Conservation (phyloP, 2,113 vertebrate species). For the Antennarius striatus region DNA sequence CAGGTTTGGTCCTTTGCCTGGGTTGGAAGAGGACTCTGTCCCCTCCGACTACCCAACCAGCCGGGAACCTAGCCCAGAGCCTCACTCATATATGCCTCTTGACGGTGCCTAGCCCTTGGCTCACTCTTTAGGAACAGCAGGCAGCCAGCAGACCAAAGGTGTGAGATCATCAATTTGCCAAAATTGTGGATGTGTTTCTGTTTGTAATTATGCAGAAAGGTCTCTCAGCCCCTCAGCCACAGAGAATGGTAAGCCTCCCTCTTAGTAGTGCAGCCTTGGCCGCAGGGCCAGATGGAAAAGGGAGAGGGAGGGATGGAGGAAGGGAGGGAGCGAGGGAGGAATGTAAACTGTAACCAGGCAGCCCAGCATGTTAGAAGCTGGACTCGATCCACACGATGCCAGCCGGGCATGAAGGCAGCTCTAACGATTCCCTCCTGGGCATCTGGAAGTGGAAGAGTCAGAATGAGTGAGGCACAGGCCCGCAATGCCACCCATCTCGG, state of each 20-base stretch:
- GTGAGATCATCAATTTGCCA: conserved; percentile 67
- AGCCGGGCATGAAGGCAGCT: conserved; percentile 70
- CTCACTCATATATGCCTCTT: conserved; percentile 24
- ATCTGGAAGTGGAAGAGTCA: conserved; percentile 69
- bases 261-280: conserved; percentile 62
- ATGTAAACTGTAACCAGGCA: conserved; percentile 65
- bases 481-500: conserved; percentile 75
- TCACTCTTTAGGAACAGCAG: conserved; percentile 49
- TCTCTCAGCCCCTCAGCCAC: conserved; percentile 42
- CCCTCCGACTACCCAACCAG: conserved; percentile 11
- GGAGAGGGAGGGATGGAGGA: conserved; percentile 46
- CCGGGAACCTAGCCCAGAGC: conserved; percentile 18
- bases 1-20: conserved; percentile 31
- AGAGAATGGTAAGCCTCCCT: conserved; percentile 52
- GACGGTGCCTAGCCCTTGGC: conserved; percentile 49
- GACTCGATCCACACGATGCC: conserved; percentile 65
- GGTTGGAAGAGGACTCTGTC: conserved; percentile 42
- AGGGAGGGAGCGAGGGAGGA: conserved; percentile 44
- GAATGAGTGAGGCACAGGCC: conserved; percentile 63
- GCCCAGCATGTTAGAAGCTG: conserved; percentile 62
- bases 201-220: conserved; percentile 64
- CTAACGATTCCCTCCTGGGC: conserved; percentile 67
- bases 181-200: conserved; percentile 50
- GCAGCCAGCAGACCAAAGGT: conserved; percentile 46
- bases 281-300: conserved; percentile 58